Evolutionary conservation across 2,888 invertebrate genomes (phyloP).

Genomic region (Chaitophorus viminalis): DNA sequence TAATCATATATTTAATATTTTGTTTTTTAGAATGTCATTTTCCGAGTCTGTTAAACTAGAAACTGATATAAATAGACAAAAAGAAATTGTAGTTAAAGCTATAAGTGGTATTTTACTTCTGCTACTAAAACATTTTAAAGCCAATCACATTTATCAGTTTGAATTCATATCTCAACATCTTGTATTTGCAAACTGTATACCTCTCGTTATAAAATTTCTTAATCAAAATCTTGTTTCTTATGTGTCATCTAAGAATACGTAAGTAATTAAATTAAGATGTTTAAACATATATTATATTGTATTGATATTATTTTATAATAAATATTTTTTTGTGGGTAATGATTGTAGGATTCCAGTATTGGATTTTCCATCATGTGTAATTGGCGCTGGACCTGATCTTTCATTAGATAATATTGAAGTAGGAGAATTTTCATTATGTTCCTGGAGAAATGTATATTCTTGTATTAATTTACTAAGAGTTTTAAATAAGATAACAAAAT

Average conservation of each 20-base stretch:
- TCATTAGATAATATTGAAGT: constrained; percentile 91
- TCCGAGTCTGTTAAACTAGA: constrained; percentile 94
- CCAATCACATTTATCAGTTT: constrained; percentile 98
- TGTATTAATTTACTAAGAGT: constrained; percentile 96
- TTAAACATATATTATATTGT: constrained; percentile 67
- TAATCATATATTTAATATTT: constrained; percentile 2
- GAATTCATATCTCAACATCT: constrained; percentile 99
- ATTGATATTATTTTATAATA: constrained; percentile 33
- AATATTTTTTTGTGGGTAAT: constrained; percentile 67
- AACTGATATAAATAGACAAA: constrained; percentile 97
- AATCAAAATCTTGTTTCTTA: constrained; percentile 97
- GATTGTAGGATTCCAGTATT: constrained; percentile 79
- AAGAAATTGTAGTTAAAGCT: constrained; percentile 98
- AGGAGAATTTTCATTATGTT: constrained; percentile 84
- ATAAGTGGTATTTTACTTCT: constrained; percentile 89
- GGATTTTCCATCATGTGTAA: constrained; percentile 95
- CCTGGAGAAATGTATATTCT: constrained; percentile 98
- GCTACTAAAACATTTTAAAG: constrained; percentile 95
- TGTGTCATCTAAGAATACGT: constrained; percentile 89
- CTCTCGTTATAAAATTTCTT: constrained; percentile 96
- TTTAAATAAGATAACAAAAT: constrained; percentile 97
- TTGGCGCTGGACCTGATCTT: constrained; percentile 93
- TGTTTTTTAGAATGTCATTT: constrained; percentile 77
- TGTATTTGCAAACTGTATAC: constrained; percentile 99
- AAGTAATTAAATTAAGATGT: background rate